Conservation (phyloP, 2,888 invertebrate genomes). For the Nomada goodeniana region DNA sequence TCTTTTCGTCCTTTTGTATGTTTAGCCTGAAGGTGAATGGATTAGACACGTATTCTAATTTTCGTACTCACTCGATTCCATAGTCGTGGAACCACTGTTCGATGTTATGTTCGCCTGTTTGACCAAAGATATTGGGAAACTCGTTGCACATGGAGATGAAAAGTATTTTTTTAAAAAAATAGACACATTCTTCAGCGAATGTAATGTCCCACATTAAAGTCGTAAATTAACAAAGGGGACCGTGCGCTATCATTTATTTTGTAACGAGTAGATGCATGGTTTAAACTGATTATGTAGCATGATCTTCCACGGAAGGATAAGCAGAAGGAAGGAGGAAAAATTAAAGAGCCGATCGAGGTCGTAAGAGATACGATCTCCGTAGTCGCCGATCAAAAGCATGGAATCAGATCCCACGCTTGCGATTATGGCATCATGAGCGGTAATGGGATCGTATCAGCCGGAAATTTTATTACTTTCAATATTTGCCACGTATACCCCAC, state of each 20-base stretch:
- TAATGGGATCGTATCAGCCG: constrained; percentile 54
- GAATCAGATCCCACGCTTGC: constrained; percentile 75
- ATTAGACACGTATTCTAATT: no score
- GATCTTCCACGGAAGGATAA: constrained; percentile 10
- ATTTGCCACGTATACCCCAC: constrained; percentile 18
- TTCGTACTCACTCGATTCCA: no score
- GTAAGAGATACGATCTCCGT: constrained; percentile 64
- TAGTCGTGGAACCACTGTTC: no score
- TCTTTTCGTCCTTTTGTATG: background rate
- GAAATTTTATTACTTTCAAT: constrained; percentile 48
- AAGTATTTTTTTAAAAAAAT: no score
- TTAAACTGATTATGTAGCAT: constrained; percentile 13
- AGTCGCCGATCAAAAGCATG: constrained; percentile 73
- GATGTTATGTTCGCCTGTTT: no score
- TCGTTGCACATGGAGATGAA: no score
- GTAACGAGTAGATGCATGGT: constrained; percentile 16
- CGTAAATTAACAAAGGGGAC: constrained; percentile 3
- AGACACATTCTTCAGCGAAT: background rate
- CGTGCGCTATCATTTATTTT: background rate
- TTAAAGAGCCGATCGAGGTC: constrained; percentile 24
- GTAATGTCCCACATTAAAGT: background rate
- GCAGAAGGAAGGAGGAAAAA: constrained; percentile 33
- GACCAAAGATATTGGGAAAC: no score
- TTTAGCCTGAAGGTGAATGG: background rate
- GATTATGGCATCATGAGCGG: constrained; percentile 67